phyloP scores from a whole-genome alignment of 2,113 vertebrate genomes.

The Myotis davidii region DNA sequence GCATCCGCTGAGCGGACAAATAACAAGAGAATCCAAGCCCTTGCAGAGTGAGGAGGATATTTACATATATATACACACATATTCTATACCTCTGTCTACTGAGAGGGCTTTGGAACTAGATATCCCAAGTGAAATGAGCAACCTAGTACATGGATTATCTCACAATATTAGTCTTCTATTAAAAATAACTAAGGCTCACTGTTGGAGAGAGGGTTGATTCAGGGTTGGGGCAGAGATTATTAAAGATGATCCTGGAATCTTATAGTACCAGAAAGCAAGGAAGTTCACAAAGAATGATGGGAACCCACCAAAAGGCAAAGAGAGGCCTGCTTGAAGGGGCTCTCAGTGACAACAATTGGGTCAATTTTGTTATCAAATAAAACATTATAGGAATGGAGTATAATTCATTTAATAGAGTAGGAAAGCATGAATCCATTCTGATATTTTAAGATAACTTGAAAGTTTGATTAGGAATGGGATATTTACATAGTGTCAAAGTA shows the following conservation, averaged over 20 bases:
- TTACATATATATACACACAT: too few species aligned
- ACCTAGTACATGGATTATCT: not conserved
- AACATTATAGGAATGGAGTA: not conserved
- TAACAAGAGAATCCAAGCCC: not conserved
- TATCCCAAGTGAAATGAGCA: not conserved
- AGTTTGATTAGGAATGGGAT: not conserved
- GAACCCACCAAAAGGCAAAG: not conserved
- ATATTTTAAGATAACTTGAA: not conserved
- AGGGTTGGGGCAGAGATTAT: not conserved
- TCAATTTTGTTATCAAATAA: not conserved
- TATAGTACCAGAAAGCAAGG: not conserved
- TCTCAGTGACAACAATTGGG: not conserved
- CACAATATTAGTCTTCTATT: not conserved
- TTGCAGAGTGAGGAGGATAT: not conserved
- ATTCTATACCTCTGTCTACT: not conserved
- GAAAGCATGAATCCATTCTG: not conserved
- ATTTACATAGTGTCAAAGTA: not conserved
- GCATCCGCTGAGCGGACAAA: fast-evolving
- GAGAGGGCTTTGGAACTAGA: not conserved
- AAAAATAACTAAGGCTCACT: not conserved
- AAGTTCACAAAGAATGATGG: not conserved
- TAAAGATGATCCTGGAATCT: not conserved
- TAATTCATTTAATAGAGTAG: not conserved
- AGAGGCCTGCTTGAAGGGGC: not conserved
- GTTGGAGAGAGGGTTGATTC: not conserved